These are phyloP conservation scores for Heliothis subflexa DNA, from an alignment of 1,140 invertebrate species.

Conservation along the genomic window DNA sequence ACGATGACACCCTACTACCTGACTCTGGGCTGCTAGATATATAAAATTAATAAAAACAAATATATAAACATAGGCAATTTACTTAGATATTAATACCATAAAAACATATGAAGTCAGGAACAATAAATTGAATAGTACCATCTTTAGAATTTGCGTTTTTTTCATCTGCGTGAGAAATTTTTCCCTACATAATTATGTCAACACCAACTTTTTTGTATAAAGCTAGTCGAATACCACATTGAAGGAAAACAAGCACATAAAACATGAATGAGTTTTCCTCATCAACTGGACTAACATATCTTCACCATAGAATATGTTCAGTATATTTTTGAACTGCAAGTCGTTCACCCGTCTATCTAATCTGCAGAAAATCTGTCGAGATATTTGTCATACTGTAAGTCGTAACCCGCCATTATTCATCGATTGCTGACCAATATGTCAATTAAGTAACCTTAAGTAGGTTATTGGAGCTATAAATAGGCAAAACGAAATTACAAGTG, in stretches of 20 bases:
- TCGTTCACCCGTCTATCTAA: neutral
- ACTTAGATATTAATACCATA: too few relatives aligned
- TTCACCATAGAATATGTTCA: neutral
- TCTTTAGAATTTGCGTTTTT: too few relatives aligned
- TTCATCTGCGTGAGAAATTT: too few relatives aligned
- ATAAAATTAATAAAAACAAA: too few relatives aligned
- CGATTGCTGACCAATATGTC: neutral
- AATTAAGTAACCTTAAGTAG: constrained; percentile 36
- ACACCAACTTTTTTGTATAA: too few relatives aligned
- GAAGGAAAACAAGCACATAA: neutral
- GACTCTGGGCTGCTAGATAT: too few relatives aligned
- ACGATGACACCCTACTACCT: too few relatives aligned
- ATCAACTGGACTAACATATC: neutral
- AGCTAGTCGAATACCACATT: neutral
- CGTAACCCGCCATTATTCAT: neutral
- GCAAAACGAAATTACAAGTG: constrained; percentile 44
- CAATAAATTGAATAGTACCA: too few relatives aligned
- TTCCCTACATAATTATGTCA: too few relatives aligned
- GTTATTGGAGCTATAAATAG: constrained; percentile 39
- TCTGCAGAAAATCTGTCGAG: neutral
- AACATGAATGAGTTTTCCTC: neutral
- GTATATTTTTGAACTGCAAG: neutral
- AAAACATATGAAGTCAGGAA: too few relatives aligned
- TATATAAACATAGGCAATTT: too few relatives aligned
- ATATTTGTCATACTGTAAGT: neutral